These are phyloP conservation scores for Epizoanthus fatuus DNA, from an alignment of 92 coral and sea anemone genomes.

Conservation along the genomic window DNA sequence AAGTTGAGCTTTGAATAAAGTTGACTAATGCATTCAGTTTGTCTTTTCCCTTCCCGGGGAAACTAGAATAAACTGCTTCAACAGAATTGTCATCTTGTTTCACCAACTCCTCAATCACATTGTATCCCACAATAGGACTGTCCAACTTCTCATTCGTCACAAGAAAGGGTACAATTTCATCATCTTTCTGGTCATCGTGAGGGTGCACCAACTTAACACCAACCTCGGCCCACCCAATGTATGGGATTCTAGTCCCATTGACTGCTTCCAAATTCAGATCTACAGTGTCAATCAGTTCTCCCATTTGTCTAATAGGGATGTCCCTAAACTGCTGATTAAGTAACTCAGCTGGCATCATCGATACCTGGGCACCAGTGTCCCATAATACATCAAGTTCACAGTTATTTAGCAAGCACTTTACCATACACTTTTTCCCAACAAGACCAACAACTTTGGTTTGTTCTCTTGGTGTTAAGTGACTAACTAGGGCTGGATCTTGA, in stretches of 20 bases:
- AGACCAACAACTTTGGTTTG: constrained; percentile 69
- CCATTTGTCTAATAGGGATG: constrained; percentile 48
- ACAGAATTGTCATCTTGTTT: constrained; percentile 34
- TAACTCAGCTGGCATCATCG: constrained; percentile 61
- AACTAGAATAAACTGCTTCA: constrained; percentile 47
- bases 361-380: constrained; percentile 85
- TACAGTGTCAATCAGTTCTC: constrained; percentile 59
- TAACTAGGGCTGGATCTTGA: constrained; percentile 62
- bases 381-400: constrained; percentile 63
- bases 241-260: constrained; percentile 63
- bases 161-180: constrained; percentile 65
- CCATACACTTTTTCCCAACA: constrained; percentile 73
- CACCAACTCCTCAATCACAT: constrained; percentile 53
- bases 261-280: constrained; percentile 61
- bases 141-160: constrained; percentile 52
- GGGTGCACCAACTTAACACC: constrained; percentile 49
- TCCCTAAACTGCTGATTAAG: constrained; percentile 44
- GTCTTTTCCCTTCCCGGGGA: constrained; percentile 53
- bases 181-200: constrained; percentile 37
- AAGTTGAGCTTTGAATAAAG: constrained; percentile 48
- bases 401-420: constrained; percentile 68
- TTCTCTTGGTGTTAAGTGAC: constrained; percentile 72
- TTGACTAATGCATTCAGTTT: constrained; percentile 60
- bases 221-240: constrained; percentile 66
- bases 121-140: constrained; percentile 57